Conservation (phyloP, 2,888 invertebrate species). For the Resseliella maxima region DNA sequence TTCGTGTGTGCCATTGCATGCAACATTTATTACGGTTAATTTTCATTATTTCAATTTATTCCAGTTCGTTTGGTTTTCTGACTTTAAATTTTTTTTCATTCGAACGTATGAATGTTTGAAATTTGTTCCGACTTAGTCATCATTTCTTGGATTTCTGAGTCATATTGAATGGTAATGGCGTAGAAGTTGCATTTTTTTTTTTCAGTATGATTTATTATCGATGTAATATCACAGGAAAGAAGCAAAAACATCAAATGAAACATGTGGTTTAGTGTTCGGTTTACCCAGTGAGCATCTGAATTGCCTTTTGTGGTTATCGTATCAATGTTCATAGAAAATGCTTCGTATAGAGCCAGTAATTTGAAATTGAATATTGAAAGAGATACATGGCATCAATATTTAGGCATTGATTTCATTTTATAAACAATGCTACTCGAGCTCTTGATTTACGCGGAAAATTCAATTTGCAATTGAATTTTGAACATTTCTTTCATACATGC, state of each 20-base stretch:
- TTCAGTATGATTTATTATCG: neutral
- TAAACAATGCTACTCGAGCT: neutral
- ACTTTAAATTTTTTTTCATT: neutral
- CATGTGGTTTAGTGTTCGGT: conserved; percentile 16
- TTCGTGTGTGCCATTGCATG: conserved; percentile 45
- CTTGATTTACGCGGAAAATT: neutral
- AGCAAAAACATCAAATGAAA: neutral
- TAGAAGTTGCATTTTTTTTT: neutral
- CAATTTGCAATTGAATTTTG: neutral
- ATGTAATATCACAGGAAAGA: neutral
- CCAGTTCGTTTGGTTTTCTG: neutral
- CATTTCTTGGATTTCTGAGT: neutral
- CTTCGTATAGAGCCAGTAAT: neutral
- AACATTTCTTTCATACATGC: too few relatives aligned
- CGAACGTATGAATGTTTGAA: neutral
- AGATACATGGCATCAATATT: neutral
- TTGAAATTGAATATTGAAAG: neutral
- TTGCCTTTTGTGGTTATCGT: neutral
- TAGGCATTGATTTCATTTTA: neutral
- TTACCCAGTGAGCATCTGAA: neutral
- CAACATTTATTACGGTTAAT: conserved; percentile 46
- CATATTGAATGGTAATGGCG: neutral
- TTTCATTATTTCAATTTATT: conserved; percentile 37
- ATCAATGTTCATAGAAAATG: neutral
- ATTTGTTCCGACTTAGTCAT: neutral